These are phyloP conservation scores for Athrips mouffetella DNA, from an alignment of 2,888 invertebrate genomes.

Conservation along the genomic window DNA sequence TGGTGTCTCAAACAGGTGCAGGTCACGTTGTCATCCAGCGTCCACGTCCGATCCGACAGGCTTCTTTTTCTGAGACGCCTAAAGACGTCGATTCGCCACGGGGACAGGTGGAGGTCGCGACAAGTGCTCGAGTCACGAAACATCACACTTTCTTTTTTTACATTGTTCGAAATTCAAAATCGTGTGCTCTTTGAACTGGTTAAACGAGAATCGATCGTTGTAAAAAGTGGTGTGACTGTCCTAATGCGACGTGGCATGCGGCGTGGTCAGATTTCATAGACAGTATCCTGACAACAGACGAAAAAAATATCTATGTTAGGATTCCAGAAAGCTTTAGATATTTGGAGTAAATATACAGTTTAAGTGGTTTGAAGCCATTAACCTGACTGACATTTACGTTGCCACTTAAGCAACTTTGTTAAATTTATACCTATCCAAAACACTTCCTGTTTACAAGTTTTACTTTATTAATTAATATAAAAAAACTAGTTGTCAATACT, in stretches of 20 bases:
- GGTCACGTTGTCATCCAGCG: slow-evolving; percentile 46
- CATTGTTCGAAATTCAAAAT: slow-evolving; percentile 54
- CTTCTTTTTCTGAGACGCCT: slow-evolving; percentile 44
- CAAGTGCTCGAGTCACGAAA: slow-evolving; percentile 17
- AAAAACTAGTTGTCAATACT: background rate
- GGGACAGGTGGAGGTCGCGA: slow-evolving; percentile 60
- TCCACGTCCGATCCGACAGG: slow-evolving; percentile 24
- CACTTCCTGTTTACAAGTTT: slow-evolving; percentile 4
- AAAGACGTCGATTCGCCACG: slow-evolving; percentile 55
- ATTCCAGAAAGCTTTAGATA: too few relatives aligned
- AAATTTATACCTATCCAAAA: background rate
- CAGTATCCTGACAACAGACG: too few relatives aligned
- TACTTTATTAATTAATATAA: background rate
- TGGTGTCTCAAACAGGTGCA: slow-evolving; percentile 41
- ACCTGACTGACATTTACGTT: too few relatives aligned
- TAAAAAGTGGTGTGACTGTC: slow-evolving; percentile 54
- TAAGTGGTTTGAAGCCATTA: too few relatives aligned
- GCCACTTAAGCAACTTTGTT: too few relatives aligned
- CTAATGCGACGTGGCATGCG: slow-evolving; percentile 1
- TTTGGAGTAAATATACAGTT: too few relatives aligned
- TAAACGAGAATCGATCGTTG: slow-evolving; percentile 55
- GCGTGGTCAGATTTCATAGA: too few relatives aligned
- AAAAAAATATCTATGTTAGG: too few relatives aligned
- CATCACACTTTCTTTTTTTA: slow-evolving; percentile 12
- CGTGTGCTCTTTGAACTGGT: slow-evolving; percentile 71